Evolutionary conservation across 23 tunicate species (phyloP).

Genomic region (Ciona savignyi): DNA sequence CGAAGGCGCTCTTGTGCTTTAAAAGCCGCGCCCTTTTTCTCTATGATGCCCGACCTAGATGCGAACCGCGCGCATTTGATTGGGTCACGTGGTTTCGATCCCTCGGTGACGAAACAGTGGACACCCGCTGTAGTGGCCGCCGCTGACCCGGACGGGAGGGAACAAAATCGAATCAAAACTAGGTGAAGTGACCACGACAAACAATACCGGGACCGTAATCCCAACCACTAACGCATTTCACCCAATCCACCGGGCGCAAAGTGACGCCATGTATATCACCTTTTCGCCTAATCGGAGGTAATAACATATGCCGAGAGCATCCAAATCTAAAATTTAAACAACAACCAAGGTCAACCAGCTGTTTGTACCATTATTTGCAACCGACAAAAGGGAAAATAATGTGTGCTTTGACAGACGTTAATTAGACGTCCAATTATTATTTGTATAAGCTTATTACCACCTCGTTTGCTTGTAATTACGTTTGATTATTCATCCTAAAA

Average conservation of each 20-base stretch:
- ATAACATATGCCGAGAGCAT: neutral
- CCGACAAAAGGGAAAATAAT: neutral
- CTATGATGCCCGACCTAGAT: neutral
- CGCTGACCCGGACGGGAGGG: neutral
- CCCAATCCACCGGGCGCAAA: too few relatives aligned
- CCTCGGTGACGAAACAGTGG: neutral
- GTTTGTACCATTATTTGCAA: neutral
- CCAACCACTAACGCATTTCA: neutral
- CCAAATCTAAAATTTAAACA: neutral
- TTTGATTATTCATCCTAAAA: too few relatives aligned
- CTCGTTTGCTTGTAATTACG: neutral
- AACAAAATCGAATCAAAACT: neutral
- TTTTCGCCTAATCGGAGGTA: neutral
- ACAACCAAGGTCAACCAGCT: neutral
- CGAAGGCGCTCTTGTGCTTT: conserved; percentile 1
- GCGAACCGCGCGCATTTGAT: neutral
- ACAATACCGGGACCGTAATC: neutral
- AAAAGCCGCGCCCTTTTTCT: neutral
- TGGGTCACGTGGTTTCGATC: neutral
- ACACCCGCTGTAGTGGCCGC: neutral
- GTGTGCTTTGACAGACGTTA: neutral
- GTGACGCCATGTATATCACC: too few relatives aligned
- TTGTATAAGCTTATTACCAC: neutral
- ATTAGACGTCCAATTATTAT: neutral
- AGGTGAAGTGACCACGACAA: neutral